Evolutionary conservation across 2,888 invertebrate genomes (phyloP), one percentile per base, ranked within the genome.

Genomic region (Apantesis nais): DNA sequence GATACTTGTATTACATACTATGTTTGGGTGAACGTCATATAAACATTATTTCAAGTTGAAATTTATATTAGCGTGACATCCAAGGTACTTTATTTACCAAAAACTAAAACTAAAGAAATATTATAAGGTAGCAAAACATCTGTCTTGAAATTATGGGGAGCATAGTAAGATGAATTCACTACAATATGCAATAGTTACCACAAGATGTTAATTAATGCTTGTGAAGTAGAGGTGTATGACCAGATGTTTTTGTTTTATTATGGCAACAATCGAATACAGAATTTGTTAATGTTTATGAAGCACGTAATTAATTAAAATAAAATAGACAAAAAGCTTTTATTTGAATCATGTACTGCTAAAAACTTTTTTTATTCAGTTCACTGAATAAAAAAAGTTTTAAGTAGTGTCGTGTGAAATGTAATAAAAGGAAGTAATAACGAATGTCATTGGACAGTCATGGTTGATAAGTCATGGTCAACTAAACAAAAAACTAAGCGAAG

Each of bases 1-100:
- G 83, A 90, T 89, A 88, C 83, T 88, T 83, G 81, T 84, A 81
- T 86, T 84, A 78, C 83, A 82, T 77, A 83, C 78, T 77, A 83
- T 83, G 78, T 37, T 65, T 25, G 22, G 62, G 16, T 9, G 34
- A 31, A 39, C 2, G 16, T 34, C 12, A 25, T 29, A 55, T 65
- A 39, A n/a, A 66, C 8, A 16, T 0, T 19, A 19, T 19, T 44
- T 19, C 19, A 16, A n/a, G n/a, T n/a, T n/a, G n/a, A n/a, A n/a
- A n/a, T n/a, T n/a, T n/a, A n/a, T 25, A 39, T 64, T 60, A 67
- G n/a, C 66, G 19, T 25, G n/a, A 31, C 22, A 31, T n/a, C 5
- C 22, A 31, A n/a, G 60, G 48, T 2, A 67, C 29, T 11, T 31
- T 22, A 34, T 52, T 52, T n/a, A 48, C 1, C 7, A 37, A 61